phyloP scores from a whole-genome alignment of 1,140 invertebrate genomes.

The Caerostris darwini region DNA sequence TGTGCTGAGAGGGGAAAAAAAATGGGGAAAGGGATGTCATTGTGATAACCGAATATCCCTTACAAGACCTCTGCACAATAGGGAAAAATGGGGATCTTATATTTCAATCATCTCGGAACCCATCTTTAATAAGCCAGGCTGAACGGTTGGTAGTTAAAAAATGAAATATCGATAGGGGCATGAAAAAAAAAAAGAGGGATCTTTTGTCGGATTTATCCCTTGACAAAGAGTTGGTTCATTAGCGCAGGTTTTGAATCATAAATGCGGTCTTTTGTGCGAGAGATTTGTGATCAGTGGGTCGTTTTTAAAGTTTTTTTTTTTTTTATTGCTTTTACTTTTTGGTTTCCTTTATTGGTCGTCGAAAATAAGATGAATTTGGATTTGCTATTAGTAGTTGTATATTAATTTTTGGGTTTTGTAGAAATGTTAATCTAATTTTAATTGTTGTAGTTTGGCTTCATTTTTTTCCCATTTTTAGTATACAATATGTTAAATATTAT shows the following conservation, averaged over 20 bases:
- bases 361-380: conserved; percentile 3
- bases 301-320: background rate
- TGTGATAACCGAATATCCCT: conserved; percentile 55
- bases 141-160: conserved; percentile 24
- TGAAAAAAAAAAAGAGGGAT: background rate
- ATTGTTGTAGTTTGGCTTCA: no score
- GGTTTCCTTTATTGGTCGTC: background rate
- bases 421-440: no score
- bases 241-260: conserved; percentile 7
- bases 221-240: conserved; percentile 46
- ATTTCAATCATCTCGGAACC: conserved; percentile 37
- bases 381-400: background rate
- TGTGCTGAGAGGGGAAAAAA: background rate
- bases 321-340: background rate
- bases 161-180: conserved; percentile 36
- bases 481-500: no score
- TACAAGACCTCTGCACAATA: conserved; percentile 37
- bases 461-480: no score
- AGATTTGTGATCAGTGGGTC: conserved; percentile 20
- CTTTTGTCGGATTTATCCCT: conserved; percentile 43
- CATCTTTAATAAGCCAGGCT: conserved; percentile 51
- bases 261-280: conserved; percentile 22
- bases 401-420: background rate
- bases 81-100: conserved; percentile 38
- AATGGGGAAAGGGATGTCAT: conserved; percentile 31